Percentiles rank a stretch among this genome's conserved stretches.
These are phyloP conservation scores for Mesembrinibis cayennensis DNA, from an alignment of 2,113 vertebrate genomes.

Conservation along the genomic window DNA sequence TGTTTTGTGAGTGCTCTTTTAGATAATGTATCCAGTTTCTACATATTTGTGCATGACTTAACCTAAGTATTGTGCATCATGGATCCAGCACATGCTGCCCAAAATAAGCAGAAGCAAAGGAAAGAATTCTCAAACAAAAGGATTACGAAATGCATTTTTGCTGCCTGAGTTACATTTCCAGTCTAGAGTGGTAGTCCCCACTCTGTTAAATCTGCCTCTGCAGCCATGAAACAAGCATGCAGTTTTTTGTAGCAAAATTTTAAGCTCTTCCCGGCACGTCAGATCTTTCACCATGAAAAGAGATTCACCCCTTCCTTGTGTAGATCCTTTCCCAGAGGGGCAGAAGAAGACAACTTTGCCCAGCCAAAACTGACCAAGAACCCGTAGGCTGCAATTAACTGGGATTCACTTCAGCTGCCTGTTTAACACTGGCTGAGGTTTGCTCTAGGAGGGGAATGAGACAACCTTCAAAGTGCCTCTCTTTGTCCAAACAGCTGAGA, in stretches of 20 bases:
- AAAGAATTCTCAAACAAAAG: conserved; percentile 9
- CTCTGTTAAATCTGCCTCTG: background rate
- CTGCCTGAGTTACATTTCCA: background rate
- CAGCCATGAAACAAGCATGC: background rate
- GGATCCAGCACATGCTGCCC: background rate
- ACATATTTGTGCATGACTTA: background rate
- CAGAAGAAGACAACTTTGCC: background rate
- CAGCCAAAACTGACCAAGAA: background rate
- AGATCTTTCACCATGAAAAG: background rate
- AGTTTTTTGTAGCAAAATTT: background rate
- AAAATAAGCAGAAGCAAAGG: background rate
- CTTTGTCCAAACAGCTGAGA: background rate
- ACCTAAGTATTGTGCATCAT: background rate
- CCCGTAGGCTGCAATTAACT: background rate
- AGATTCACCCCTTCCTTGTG: background rate
- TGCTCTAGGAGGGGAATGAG: background rate
- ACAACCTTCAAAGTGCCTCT: background rate
- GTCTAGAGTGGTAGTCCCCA: background rate
- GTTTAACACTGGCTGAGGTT: background rate
- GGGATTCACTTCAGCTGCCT: background rate
- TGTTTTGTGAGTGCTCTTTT: background rate
- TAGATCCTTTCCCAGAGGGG: background rate
- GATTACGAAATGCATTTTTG: background rate
- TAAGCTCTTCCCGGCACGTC: background rate
- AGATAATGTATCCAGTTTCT: background rate